Conservation (phyloP, 2,888 invertebrate species). For the Drosophila bunnanda region DNA sequence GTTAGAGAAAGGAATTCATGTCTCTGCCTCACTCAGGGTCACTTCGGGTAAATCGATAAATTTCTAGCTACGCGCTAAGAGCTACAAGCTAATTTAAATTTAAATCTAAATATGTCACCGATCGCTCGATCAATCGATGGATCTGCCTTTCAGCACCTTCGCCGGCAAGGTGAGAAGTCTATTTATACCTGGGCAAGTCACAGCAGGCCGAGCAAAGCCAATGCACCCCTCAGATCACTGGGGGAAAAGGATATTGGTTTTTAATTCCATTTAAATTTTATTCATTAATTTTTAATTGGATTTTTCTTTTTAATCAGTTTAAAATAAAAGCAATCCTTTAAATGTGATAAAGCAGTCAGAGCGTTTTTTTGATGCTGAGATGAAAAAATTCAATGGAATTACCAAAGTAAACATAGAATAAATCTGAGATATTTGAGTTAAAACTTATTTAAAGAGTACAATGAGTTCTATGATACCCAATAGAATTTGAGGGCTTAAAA, state of each 20-base stretch:
- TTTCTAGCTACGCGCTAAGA: neutral
- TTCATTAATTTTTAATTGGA: neutral
- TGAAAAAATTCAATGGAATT: neutral
- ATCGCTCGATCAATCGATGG: constrained; percentile 50
- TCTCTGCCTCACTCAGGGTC: constrained; percentile 65
- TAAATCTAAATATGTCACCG: constrained; percentile 62
- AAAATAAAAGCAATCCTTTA: too few species aligned
- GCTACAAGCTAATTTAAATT: constrained; percentile 52
- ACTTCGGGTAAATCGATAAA: constrained; percentile 67
- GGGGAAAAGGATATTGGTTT: neutral
- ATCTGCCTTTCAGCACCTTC: constrained; percentile 69
- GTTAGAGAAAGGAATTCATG: constrained; percentile 41
- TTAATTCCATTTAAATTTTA: neutral
- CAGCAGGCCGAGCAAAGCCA: constrained; percentile 12
- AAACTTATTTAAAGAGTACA: neutral
- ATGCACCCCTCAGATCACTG: constrained; percentile 5
- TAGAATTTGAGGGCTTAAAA: neutral
- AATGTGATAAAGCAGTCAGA: neutral
- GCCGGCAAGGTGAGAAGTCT: constrained; percentile 52
- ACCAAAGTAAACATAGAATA: too few species aligned
- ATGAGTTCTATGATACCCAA: neutral
- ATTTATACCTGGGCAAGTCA: constrained; percentile 46
- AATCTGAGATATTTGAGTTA: too few species aligned
- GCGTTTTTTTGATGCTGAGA: neutral
- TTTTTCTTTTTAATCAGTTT: too few species aligned